Percentiles rank a stretch among this genome's conserved stretches.
Evolutionary conservation across 2,888 invertebrate genomes (phyloP).

Genomic region (Cataglyphis cursor): DNA sequence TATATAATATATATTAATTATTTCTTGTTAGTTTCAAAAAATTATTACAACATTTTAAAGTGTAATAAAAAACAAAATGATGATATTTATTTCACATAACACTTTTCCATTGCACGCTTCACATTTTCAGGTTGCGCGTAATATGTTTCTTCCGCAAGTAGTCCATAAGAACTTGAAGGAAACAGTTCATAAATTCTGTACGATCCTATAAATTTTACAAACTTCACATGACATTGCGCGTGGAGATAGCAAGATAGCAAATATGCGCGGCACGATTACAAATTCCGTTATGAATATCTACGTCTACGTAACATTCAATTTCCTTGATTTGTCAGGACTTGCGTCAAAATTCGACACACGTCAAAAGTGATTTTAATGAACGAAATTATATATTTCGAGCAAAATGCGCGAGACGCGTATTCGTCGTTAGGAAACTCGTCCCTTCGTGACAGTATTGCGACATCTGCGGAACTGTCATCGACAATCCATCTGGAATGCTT

Average conservation of each 20-base stretch:
- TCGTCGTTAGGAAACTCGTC: neutral
- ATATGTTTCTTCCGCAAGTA: neutral
- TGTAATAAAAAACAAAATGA: neutral
- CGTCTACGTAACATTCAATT: constrained; percentile 2
- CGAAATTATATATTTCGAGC: constrained; percentile 18
- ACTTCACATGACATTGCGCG: neutral
- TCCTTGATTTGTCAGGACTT: constrained; percentile 12
- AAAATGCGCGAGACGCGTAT: neutral
- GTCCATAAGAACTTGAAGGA: neutral
- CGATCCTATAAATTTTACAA: constrained; percentile 16
- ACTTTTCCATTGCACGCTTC: neutral
- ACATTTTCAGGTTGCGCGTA: constrained; percentile 9
- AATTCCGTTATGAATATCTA: neutral
- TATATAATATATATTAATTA: neutral
- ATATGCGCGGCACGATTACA: constrained; percentile 4
- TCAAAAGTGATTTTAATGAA: constrained; percentile 16
- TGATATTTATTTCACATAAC: neutral
- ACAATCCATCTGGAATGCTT: constrained; percentile 61
- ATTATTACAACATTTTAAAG: neutral
- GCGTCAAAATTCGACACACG: neutral
- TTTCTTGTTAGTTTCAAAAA: neutral
- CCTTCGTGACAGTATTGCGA: constrained; percentile 45
- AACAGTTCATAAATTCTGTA: constrained; percentile 10
- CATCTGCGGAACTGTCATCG: constrained; percentile 62
- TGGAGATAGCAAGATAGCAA: neutral